Conservation (phyloP, 2,888 invertebrate genomes). For the Netelia melanura region DNA sequence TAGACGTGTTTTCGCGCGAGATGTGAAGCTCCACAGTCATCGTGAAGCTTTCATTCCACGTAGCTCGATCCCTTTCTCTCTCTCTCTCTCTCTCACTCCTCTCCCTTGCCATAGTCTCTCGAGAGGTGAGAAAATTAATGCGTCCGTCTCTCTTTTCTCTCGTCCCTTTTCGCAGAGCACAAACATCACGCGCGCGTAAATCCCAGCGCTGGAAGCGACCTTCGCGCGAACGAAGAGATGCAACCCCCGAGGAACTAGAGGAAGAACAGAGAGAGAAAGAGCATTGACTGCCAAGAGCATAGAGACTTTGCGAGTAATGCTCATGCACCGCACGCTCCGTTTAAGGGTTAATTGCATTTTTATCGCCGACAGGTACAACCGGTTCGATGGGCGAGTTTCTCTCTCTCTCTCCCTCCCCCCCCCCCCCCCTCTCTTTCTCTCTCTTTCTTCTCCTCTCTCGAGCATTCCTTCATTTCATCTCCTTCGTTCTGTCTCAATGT, state of each 20-base stretch:
- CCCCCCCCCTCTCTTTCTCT: conserved; percentile 50
- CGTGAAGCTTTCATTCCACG: conserved; percentile 62
- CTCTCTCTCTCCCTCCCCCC: conserved; percentile 36
- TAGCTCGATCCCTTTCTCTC: background rate
- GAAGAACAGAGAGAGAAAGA: conserved; percentile 5
- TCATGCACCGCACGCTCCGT: conserved; percentile 55
- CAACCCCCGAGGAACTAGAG: conserved; percentile 40
- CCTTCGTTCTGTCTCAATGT: conserved; percentile 37
- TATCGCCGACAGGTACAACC: conserved; percentile 67
- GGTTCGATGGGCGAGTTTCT: conserved; percentile 55
- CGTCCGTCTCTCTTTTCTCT: conserved; percentile 60
- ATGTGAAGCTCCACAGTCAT: conserved; percentile 55
- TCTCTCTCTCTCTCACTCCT: conserved; percentile 20
- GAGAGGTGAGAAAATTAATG: conserved; percentile 69
- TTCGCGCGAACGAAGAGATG: conserved; percentile 33
- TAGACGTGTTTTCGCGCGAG: conserved; percentile 53
- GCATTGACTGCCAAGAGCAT: conserved; percentile 12
- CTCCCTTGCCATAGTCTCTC: conserved; percentile 22
- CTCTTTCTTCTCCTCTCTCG: conserved; percentile 47
- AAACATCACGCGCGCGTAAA: conserved; percentile 44
- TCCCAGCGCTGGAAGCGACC: conserved; percentile 52
- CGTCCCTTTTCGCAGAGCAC: conserved; percentile 27
- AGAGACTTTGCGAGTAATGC: conserved; percentile 11
- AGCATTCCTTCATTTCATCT: conserved; percentile 26
- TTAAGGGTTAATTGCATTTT: conserved; percentile 70